Evolutionary conservation across 2,113 vertebrate species (phyloP), one percentile per base, ranked within the genome.

Genomic region (Natator depressus): DNA sequence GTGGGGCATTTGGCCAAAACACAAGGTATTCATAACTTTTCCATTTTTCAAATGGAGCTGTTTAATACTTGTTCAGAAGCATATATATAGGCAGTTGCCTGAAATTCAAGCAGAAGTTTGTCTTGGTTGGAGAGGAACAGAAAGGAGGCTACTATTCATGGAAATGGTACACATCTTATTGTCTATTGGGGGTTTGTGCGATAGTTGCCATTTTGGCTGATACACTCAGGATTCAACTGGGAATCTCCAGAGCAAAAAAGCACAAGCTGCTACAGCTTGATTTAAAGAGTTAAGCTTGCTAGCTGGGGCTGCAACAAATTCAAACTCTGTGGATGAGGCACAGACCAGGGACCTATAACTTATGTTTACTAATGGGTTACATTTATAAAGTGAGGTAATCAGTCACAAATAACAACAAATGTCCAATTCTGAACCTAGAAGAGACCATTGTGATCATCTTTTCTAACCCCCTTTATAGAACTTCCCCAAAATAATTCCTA

Each of bases 261-360:
- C 84, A 78, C 13, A 17, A 85, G 65, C 8, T 84, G 14, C 3
- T 84, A n/a, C 22, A 55, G 14, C 1, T 76, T 49, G 65, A 80
- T 19, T 1, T 2, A 84, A 50, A 19, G 9, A 25, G 38, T 5
- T 2, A 78, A 1, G 9, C 8, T 35, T 84, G 25, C 12, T 78
- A 47, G 3, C 22, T 25, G 75, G 42, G 42, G 5, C 24, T 27
- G 6, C 35, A 55, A 7, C 82, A 92, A 49, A 9, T 38, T 27
- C 6, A 47, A 69, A 5, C 38, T 59, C n/a, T 72, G 8, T 35
- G 10, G 4, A 9, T 0, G 1, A 24, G 42, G 82, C 84, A 29
- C 12, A 11, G 4, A 0, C 0, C 8, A 3, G 81, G 69, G 65
- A 9, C 11, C 87, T 86, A 72, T 29, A 20, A 14, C 20, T 14